A percentile compares a stretch with the other conserved stretches of the same genome.
Evolutionary conservation across 2,113 vertebrate genomes (phyloP).

Genomic region (Nesoenas mayeri): DNA sequence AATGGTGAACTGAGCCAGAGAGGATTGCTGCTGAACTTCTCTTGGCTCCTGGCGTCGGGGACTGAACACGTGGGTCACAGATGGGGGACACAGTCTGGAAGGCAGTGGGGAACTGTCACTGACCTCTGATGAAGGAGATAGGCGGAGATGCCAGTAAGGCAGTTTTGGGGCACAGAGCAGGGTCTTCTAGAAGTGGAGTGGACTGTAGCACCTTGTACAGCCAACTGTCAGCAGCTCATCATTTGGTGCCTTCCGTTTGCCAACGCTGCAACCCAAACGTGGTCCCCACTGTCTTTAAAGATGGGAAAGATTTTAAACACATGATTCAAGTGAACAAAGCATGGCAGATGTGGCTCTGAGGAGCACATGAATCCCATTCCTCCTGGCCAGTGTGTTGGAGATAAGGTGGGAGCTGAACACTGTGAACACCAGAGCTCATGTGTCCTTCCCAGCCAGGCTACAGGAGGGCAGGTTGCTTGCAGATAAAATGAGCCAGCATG

Average conservation of each 20-base stretch:
- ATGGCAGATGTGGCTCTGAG: background rate
- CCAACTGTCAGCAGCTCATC: background rate
- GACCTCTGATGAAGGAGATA: background rate
- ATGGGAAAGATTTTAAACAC: background rate
- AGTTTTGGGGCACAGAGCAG: background rate
- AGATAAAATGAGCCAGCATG: background rate
- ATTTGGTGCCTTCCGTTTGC: background rate
- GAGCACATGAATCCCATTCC: background rate
- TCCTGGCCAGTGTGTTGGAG: background rate
- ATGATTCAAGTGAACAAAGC: background rate
- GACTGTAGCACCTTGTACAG: background rate
- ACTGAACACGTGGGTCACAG: rapidly evolving
- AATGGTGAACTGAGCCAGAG: background rate
- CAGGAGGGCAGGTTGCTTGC: background rate
- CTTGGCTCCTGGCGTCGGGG: background rate
- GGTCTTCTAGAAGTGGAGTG: background rate
- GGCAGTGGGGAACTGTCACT: background rate
- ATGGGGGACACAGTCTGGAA: background rate
- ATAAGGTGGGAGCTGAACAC: background rate
- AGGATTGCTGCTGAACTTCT: background rate
- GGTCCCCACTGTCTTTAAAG: background rate
- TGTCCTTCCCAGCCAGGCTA: background rate
- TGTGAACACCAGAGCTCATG: background rate
- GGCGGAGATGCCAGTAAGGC: background rate
- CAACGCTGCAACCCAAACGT: background rate